These are phyloP conservation scores for Gyps fulvus DNA, from an alignment of 2,113 vertebrate species.

Conservation along the genomic window DNA sequence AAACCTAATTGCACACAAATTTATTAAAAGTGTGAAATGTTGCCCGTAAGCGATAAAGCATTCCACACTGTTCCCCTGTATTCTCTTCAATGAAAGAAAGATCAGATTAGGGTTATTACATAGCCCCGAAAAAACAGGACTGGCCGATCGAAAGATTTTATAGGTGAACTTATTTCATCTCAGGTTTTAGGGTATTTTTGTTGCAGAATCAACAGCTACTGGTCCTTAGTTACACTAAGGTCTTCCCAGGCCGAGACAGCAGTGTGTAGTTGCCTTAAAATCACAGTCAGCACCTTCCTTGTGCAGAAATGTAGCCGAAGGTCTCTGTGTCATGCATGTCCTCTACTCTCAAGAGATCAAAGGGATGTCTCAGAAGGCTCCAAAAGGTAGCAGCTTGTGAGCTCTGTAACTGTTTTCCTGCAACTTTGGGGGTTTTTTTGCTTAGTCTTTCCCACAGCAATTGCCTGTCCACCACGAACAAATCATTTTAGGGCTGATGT, in stretches of 20 bases:
- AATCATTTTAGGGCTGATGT: neutral
- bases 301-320: neutral
- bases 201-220: neutral
- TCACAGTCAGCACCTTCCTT: neutral
- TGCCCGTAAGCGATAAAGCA: neutral
- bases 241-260: neutral
- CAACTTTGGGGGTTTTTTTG: no score
- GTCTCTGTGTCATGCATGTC: neutral
- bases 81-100: neutral
- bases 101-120: neutral
- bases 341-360: neutral
- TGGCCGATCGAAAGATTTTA: neutral
- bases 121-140: neutral
- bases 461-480: neutral
- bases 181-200: neutral
- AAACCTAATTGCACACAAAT: neutral
- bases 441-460: neutral
- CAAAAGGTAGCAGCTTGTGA: neutral
- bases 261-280: neutral
- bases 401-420: neutral
- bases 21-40: neutral
- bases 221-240: neutral
- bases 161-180: neutral
- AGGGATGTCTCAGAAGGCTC: neutral
- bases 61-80: neutral